These are phyloP conservation scores for Rutpela maculata DNA, from an alignment of 2,888 invertebrate genomes.

Conservation along the genomic window DNA sequence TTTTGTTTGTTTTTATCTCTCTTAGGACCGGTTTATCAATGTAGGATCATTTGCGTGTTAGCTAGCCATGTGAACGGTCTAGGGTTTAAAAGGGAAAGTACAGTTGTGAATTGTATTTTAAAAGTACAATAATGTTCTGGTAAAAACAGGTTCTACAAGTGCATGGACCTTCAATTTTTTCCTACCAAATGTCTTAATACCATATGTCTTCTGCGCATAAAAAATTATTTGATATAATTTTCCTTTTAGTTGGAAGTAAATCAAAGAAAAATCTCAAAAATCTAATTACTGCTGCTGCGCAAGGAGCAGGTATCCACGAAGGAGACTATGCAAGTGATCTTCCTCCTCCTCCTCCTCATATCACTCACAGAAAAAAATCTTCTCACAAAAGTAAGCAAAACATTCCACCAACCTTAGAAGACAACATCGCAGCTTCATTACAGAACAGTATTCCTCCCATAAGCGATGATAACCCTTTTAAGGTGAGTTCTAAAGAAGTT, in stretches of 20 bases:
- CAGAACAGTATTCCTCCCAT: slow-evolving; percentile 69
- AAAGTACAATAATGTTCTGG: too few species aligned
- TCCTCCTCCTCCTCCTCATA: slow-evolving; percentile 23
- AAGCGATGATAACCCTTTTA: slow-evolving; percentile 79
- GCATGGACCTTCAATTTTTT: too few species aligned
- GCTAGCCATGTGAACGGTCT: too few species aligned
- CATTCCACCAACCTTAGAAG: slow-evolving; percentile 69
- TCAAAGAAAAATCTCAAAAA: slow-evolving; percentile 63
- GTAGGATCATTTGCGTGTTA: too few species aligned
- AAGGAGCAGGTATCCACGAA: slow-evolving; percentile 77
- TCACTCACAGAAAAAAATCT: slow-evolving; percentile 57
- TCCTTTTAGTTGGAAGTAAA: slow-evolving; percentile 53
- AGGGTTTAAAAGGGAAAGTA: too few species aligned
- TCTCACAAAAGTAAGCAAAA: slow-evolving; percentile 63
- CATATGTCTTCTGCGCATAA: too few species aligned
- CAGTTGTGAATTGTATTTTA: too few species aligned
- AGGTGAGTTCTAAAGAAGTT: slow-evolving; percentile 71
- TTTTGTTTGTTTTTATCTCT: too few species aligned
- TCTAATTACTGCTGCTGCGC: slow-evolving; percentile 74
- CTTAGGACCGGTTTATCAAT: too few species aligned
- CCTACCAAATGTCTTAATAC: too few species aligned
- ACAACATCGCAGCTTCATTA: slow-evolving; percentile 76
- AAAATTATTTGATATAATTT: slow-evolving; percentile 10
- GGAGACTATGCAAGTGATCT: slow-evolving; percentile 76
- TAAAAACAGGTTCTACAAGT: too few species aligned